These are phyloP conservation scores for Geophilus truncorum DNA, from an alignment of 2,888 invertebrate species.

Conservation along the genomic window DNA sequence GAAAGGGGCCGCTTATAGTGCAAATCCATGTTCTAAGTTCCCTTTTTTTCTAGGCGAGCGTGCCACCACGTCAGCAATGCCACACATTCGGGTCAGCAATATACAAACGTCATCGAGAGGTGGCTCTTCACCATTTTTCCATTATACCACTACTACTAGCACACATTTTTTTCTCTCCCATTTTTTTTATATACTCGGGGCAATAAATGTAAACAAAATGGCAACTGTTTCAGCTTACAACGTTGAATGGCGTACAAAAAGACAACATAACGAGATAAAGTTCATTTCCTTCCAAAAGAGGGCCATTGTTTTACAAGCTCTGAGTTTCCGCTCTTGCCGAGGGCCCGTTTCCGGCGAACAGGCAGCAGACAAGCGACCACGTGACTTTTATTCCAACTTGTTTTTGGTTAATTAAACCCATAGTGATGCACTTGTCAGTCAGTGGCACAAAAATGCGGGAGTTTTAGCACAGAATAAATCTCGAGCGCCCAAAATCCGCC, in stretches of 20 bases:
- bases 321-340: constrained; percentile 7
- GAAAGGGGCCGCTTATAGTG: constrained; percentile 27
- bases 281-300: constrained; percentile 16
- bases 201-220: constrained; percentile 15
- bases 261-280: constrained; percentile 1
- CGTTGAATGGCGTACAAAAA: background rate
- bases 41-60: constrained; percentile 6
- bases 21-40: constrained; percentile 21
- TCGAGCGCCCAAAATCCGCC: background rate
- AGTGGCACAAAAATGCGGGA: background rate
- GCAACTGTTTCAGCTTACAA: background rate
- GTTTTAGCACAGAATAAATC: background rate
- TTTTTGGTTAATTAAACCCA: constrained; percentile 6
- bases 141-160: background rate
- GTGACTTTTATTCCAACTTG: background rate
- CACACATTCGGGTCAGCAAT: constrained; percentile 27
- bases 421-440: background rate
- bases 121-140: constrained; percentile 11
- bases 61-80: constrained; percentile 27
- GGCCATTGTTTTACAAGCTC: constrained; percentile 20
- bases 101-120: constrained; percentile 25
- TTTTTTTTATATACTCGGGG: background rate
- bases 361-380: background rate
- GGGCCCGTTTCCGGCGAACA: background rate
- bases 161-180: background rate